Percentiles rank a stretch among this genome's conserved stretches.
These are phyloP conservation scores for Haplochromis burtoni DNA, from an alignment of 2,113 vertebrate species.

Conservation along the genomic window DNA sequence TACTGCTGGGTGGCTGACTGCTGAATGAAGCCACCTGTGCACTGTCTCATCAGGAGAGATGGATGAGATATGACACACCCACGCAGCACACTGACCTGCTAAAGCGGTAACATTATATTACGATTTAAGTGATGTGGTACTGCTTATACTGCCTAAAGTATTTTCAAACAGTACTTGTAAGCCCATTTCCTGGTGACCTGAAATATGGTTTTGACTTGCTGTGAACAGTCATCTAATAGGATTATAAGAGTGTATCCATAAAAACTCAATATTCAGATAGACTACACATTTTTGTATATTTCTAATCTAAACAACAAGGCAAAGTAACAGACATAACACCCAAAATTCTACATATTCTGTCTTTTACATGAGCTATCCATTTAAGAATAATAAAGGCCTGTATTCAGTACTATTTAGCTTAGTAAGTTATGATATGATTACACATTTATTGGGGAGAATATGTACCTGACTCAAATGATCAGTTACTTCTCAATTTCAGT, in stretches of 20 bases:
- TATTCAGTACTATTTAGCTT: neutral
- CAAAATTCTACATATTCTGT: neutral
- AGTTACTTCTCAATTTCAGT: neutral
- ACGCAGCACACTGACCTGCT: neutral
- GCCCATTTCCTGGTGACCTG: neutral
- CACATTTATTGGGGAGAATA: neutral
- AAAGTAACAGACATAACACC: neutral
- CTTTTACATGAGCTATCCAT: neutral
- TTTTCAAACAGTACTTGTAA: neutral
- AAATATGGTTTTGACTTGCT: neutral
- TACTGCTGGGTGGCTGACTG: neutral
- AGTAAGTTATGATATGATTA: neutral
- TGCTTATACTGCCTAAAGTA: neutral
- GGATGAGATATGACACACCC: neutral
- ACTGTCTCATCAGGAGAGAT: neutral
- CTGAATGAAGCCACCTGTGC: fast-evolving
- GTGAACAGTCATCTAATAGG: neutral
- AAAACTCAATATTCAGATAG: neutral
- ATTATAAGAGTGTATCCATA: fast-evolving
- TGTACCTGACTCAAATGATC: neutral
- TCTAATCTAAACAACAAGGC: neutral
- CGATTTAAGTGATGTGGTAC: neutral
- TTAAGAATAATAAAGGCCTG: neutral
- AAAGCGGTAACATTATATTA: neutral
- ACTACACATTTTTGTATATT: neutral